These are phyloP conservation scores for Ochotona curzoniae DNA, from an alignment of 2,113 vertebrate species.

Conservation along the genomic window DNA sequence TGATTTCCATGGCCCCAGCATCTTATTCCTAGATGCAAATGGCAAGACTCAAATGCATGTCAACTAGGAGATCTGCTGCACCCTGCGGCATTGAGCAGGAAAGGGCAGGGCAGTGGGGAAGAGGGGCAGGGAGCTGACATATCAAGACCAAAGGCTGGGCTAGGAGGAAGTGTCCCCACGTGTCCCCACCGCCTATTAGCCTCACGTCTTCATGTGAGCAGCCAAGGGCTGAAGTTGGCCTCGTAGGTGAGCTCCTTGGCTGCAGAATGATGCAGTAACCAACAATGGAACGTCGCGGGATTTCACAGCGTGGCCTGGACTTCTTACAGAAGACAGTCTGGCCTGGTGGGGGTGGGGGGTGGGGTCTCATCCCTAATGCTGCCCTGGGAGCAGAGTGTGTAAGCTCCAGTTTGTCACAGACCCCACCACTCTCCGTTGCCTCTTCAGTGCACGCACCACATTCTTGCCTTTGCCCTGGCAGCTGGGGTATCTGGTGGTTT, in stretches of 20 bases:
- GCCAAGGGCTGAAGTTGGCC: background rate
- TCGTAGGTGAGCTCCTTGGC: background rate
- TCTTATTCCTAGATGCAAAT: background rate
- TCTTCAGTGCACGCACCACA: background rate
- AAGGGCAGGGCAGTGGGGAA: background rate
- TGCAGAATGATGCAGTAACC: background rate
- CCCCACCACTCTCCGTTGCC: no score
- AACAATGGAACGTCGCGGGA: background rate
- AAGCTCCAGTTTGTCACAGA: background rate
- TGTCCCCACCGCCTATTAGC: background rate
- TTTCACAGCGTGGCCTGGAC: background rate
- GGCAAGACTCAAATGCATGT: background rate
- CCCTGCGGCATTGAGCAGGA: no score
- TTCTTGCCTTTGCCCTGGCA: background rate
- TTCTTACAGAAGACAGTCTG: background rate
- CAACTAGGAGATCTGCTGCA: no score
- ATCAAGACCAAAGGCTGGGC: no score
- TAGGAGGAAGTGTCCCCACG: background rate
- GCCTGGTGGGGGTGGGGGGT: fast-evolving
- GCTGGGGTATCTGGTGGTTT: background rate
- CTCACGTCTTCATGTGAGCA: fast-evolving
- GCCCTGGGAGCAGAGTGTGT: fast-evolving
- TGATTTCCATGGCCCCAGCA: background rate
- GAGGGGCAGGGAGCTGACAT: background rate
- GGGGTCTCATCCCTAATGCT: background rate